Conservation (phyloP, 2,888 invertebrate species). For the Nemurella pictetii region DNA sequence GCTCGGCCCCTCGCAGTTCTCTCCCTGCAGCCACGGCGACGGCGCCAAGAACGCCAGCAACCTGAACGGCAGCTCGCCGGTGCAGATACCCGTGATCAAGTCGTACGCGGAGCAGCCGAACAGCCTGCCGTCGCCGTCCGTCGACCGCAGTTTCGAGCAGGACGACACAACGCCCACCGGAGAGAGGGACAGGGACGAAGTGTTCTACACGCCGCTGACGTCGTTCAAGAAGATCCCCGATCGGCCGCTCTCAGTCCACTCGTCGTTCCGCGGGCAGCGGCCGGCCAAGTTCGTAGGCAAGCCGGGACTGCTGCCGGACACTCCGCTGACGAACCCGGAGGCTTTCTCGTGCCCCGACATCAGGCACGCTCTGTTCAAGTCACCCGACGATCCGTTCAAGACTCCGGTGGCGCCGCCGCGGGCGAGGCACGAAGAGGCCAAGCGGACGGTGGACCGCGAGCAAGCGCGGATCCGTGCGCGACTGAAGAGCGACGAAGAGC, state of each 20-base stretch:
- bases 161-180: constrained; percentile 31
- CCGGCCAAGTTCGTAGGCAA: constrained; percentile 20
- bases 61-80: not conserved
- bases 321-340: constrained; percentile 49
- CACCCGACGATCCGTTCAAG: constrained; percentile 50
- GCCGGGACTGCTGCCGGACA: constrained; percentile 40
- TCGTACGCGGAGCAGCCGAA: not conserved
- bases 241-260: constrained; percentile 43
- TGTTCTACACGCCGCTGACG: constrained; percentile 41
- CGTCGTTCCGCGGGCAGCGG: constrained; percentile 38
- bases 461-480: constrained; percentile 67
- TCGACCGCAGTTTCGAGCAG: not conserved
- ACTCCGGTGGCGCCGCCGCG: constrained; percentile 59
- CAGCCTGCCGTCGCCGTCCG: not conserved
- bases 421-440: constrained; percentile 54
- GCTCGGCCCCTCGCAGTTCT: not conserved
- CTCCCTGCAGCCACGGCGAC: not conserved
- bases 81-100: not conserved
- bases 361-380: constrained; percentile 49
- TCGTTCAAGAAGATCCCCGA: constrained; percentile 38
- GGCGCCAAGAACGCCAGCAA: not conserved
- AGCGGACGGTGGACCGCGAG: constrained; percentile 60
- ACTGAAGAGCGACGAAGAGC: constrained; percentile 71
- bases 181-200: constrained; percentile 19
- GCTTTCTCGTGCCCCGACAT: constrained; percentile 55